These are phyloP conservation scores for Lethenteron reissneri DNA, from an alignment of 2,113 vertebrate genomes.

Conservation along the genomic window DNA sequence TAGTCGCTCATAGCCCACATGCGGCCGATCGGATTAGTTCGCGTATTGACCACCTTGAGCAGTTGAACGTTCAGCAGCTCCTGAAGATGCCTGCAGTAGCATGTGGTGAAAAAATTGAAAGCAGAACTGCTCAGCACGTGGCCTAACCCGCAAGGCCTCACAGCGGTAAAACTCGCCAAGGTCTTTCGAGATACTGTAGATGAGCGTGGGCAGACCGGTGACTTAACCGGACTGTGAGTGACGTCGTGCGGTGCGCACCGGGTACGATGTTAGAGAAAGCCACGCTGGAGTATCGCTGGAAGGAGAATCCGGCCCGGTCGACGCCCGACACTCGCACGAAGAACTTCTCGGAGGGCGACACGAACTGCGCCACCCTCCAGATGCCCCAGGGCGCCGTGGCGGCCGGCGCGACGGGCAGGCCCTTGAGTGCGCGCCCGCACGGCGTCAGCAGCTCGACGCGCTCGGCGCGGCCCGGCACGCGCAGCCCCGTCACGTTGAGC, in stretches of 20 bases:
- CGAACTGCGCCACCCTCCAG: slow-evolving; percentile 45
- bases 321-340: slow-evolving; percentile 53
- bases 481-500: slow-evolving; percentile 48
- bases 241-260: slow-evolving; percentile 19
- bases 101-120: no score
- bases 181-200: slow-evolving; percentile 8
- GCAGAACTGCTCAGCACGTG: no score
- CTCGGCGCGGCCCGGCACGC: slow-evolving; percentile 33
- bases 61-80: no score
- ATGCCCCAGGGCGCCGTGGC: slow-evolving; percentile 28
- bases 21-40: no score
- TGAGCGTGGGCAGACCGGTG: not conserved
- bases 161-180: not conserved
- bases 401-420: slow-evolving; percentile 23
- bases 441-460: slow-evolving; percentile 39
- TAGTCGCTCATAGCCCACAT: no score
- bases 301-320: slow-evolving; percentile 38
- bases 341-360: slow-evolving; percentile 43
- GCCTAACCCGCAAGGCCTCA: not conserved
- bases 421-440: slow-evolving; percentile 37
- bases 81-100: no score
- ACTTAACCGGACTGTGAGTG: not conserved
- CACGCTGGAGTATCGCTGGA: slow-evolving; percentile 70
- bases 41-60: no score
- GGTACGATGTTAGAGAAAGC: slow-evolving; percentile 62